Conservation (phyloP, 2,888 invertebrate species). For the Agrotis segetum region DNA sequence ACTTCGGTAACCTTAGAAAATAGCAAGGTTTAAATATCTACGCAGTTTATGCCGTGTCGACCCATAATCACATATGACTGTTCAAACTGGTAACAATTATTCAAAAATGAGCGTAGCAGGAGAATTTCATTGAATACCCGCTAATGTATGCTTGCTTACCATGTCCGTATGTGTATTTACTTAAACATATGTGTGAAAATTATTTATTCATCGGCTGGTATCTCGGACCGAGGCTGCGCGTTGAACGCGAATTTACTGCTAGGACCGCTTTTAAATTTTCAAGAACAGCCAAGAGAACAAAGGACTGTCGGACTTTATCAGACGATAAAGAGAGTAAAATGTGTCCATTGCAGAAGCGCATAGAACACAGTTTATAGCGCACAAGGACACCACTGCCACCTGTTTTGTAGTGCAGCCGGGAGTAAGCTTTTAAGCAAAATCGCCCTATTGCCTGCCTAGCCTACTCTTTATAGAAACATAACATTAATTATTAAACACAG, state of each 20-base stretch:
- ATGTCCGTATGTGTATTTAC: constrained; percentile 47
- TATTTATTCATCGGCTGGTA: constrained; percentile 82
- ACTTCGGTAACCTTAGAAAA: too few species aligned
- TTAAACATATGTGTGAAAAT: constrained; percentile 64
- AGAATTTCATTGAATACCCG: constrained; percentile 23
- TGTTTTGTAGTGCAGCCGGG: constrained; percentile 64
- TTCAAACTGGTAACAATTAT: background rate
- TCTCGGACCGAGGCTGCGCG: constrained; percentile 72
- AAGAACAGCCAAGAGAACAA: constrained; percentile 82
- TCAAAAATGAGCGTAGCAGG: constrained; percentile 9
- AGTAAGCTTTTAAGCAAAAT: constrained; percentile 62
- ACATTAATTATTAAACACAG: constrained; percentile 47
- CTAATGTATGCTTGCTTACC: constrained; percentile 57
- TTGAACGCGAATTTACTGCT: constrained; percentile 81
- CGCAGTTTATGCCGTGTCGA: background rate
- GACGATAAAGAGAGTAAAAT: constrained; percentile 86
- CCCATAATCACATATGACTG: background rate
- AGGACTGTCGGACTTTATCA: constrained; percentile 83
- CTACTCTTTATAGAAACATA: constrained; percentile 46
- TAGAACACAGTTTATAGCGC: constrained; percentile 76
- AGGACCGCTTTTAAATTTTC: constrained; percentile 86
- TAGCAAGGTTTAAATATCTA: background rate
- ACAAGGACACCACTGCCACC: constrained; percentile 77
- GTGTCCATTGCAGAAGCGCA: constrained; percentile 83
- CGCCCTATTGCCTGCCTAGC: constrained; percentile 36